Conservation (phyloP, 2,888 invertebrate species). For the Netelia fuscicornis region DNA sequence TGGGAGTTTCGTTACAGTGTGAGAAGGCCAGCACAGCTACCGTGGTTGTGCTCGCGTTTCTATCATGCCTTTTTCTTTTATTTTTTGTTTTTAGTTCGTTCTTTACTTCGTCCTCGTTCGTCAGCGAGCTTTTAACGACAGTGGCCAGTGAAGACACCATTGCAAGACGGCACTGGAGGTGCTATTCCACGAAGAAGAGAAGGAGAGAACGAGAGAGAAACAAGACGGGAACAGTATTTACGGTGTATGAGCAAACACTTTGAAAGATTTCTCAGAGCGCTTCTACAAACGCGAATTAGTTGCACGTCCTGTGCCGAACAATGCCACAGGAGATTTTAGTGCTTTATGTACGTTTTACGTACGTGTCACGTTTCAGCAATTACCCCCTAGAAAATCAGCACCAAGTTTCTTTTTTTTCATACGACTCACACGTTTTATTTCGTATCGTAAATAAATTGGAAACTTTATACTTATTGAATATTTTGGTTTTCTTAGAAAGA, state of each 20-base stretch:
- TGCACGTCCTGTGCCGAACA: constrained; percentile 14
- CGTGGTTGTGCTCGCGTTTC: neutral
- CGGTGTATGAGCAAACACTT: constrained; percentile 60
- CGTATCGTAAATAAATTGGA: too few relatives aligned
- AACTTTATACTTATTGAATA: too few relatives aligned
- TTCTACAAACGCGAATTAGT: constrained; percentile 53
- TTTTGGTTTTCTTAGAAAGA: too few relatives aligned
- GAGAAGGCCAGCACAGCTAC: too few relatives aligned
- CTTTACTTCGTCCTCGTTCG: constrained; percentile 38
- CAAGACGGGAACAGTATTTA: constrained; percentile 36
- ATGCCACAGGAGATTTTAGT: constrained; percentile 15
- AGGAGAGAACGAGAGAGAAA: constrained; percentile 18
- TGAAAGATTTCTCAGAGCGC: constrained; percentile 37
- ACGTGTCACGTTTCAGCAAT: neutral
- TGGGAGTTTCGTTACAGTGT: neutral
- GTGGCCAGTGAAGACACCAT: constrained; percentile 3
- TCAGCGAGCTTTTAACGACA: constrained; percentile 59
- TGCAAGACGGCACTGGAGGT: constrained; percentile 22
- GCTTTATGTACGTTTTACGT: neutral
- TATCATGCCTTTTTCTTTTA: neutral
- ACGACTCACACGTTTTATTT: too few relatives aligned
- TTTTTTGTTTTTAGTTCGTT: neutral
- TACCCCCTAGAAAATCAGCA: neutral
- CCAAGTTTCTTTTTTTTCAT: too few relatives aligned
- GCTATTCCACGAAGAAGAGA: constrained; percentile 29